Evolutionary conservation across 2,888 invertebrate species (phyloP).

Genomic region (Apamea epomidion): DNA sequence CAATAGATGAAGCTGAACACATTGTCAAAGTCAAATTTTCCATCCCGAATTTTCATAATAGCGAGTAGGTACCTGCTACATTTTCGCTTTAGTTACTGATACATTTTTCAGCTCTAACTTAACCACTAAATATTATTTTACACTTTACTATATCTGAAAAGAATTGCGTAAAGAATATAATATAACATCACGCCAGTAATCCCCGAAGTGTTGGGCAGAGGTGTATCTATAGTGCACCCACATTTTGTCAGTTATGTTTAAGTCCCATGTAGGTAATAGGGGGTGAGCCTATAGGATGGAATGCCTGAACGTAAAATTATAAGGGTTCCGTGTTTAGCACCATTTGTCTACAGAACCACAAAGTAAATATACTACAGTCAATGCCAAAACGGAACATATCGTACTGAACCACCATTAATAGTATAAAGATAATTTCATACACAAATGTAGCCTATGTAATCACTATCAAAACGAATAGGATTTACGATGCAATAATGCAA

Average conservation of each 20-base stretch:
- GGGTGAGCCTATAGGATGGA: no score
- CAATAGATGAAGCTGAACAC: neutral
- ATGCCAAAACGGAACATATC: constrained; percentile 7
- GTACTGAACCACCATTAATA: neutral
- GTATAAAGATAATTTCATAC: constrained; percentile 23
- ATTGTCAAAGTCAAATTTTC: neutral
- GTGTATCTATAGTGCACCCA: neutral
- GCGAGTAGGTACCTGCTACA: no score
- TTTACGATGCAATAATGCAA: constrained; percentile 70
- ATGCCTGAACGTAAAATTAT: neutral
- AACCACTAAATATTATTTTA: neutral
- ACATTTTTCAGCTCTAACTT: neutral
- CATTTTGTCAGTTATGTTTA: neutral
- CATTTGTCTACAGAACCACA: neutral
- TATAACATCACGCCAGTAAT: neutral
- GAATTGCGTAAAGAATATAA: neutral
- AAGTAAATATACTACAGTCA: neutral
- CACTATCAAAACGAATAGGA: constrained; percentile 57
- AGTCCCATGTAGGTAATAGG: neutral
- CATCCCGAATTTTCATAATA: neutral
- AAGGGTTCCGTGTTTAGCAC: neutral
- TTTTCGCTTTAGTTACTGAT: neutral
- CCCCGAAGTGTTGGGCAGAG: neutral
- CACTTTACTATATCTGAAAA: neutral
- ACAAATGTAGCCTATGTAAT: constrained; percentile 21